phyloP scores from a whole-genome alignment of 2,888 invertebrate species.

The Linyphia triangularis region DNA sequence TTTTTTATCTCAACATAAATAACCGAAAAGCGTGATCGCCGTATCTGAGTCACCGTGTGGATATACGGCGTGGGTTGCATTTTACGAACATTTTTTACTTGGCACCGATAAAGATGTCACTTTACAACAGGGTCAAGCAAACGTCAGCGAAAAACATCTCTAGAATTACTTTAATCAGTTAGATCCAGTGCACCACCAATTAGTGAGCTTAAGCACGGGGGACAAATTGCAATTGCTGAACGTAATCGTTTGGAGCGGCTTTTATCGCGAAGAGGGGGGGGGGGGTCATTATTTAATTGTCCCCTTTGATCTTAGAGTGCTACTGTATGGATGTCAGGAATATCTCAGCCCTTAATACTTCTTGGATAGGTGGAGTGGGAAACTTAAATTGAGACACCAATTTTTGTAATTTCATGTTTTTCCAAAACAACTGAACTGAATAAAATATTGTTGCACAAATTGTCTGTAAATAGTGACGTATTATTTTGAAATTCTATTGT shows the following conservation, averaged over 20 bases:
- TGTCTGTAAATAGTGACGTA: too few species aligned
- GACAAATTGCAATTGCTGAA: conserved; percentile 24
- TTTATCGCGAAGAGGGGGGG: background rate
- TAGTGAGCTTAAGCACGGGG: conserved; percentile 21
- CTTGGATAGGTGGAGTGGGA: too few species aligned
- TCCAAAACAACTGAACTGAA: too few species aligned
- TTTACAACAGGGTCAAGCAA: conserved; percentile 21
- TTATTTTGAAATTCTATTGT: too few species aligned
- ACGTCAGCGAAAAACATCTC: conserved; percentile 8
- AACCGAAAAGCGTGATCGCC: background rate
- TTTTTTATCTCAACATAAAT: background rate
- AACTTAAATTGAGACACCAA: too few species aligned
- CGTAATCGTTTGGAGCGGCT: background rate
- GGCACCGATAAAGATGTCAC: conserved; percentile 55
- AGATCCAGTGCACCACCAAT: conserved; percentile 26
- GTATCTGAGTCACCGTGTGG: background rate
- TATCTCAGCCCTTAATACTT: too few species aligned
- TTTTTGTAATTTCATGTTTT: too few species aligned
- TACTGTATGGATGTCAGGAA: too few species aligned
- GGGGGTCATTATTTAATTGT: background rate
- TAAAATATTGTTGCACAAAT: too few species aligned
- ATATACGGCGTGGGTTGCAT: conserved; percentile 27
- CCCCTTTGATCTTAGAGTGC: background rate
- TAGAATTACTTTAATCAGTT: background rate
- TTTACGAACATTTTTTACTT: conserved; percentile 28